Base-by-base conservation (phyloP, 2,888 invertebrate genomes). In the Shargacucullia verbasci region DNA sequence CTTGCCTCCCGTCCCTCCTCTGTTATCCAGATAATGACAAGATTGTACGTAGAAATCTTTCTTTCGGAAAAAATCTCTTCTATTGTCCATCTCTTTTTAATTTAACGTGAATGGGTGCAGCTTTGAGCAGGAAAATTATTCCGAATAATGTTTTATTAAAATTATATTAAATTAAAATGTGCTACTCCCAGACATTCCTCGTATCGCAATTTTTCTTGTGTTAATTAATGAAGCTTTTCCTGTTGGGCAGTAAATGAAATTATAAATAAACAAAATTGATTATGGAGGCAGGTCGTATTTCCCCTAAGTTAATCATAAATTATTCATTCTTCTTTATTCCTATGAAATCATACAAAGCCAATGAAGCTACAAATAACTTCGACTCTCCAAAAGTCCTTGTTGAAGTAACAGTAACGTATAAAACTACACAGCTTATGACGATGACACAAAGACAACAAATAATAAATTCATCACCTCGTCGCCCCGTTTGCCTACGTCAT, bases 21-120 rank as follows among this genome's bases (percentile, higher is more conserved):
- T 44, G 53, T 54, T 60, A 49, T 41, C 46, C 33, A 52, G 53
- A 73, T 58, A 70, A 66, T 56, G 52, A 62, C 56, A 60, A 59
- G 37, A 37, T 59, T 45, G 48, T 57, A 57, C 47, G 57, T 54
- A 49, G 29, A 61, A 58, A 64, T 58, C 40, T 48, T 57, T 61
- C 46, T 57, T 48, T 55, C 40, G 48, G 54, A 41, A 47, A 60
- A 61, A 46, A 33, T 67, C 25, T 50, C 43, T 53, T 34, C 43
- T 9, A 54, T 63, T 61, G 57, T 61, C 27, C 31, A 43, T 44
- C 31, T 47, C 50, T 54, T 47, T 56, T 70, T 58, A 68, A 52
- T 59, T 43, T 45, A 40, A 31, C 15, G 34, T 47, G 53, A 60
- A 60, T 54, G 38, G 58, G 9, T 49, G 48, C 48, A 70, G 39